These are phyloP conservation scores for Colius striatus DNA, from an alignment of 2,113 vertebrate genomes.

Conservation along the genomic window DNA sequence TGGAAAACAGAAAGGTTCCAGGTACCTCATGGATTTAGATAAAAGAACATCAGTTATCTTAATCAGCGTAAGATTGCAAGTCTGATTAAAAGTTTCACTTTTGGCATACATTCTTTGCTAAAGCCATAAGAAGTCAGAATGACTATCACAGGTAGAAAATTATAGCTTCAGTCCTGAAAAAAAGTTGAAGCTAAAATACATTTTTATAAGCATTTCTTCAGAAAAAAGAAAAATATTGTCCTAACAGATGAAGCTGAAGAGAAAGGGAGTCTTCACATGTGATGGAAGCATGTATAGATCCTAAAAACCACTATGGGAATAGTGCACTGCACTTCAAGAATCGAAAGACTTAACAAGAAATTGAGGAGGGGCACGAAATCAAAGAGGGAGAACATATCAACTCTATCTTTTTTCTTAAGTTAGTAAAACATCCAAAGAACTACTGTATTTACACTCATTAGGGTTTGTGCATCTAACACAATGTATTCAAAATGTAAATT, in stretches of 20 bases:
- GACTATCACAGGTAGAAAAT: background rate
- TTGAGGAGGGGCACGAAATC: rapidly evolving
- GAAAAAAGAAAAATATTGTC: background rate
- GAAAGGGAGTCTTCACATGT: background rate
- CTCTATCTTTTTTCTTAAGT: background rate
- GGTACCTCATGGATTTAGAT: no score
- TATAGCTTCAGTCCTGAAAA: background rate
- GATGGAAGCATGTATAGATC: background rate
- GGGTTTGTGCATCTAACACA: background rate
- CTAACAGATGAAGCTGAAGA: background rate
- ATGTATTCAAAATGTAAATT: background rate
- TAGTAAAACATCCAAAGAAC: background rate
- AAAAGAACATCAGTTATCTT: no score
- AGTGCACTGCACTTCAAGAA: background rate
- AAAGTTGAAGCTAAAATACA: background rate
- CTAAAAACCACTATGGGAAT: background rate
- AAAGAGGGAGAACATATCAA: background rate
- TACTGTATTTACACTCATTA: background rate
- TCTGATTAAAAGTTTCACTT: no score
- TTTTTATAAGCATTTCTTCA: background rate
- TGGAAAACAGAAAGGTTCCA: no score
- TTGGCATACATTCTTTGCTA: no score
- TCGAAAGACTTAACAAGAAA: background rate
- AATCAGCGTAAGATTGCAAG: no score
- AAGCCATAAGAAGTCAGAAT: background rate